Conservation (phyloP, 2,888 invertebrate species). For the Unio pictorum region DNA sequence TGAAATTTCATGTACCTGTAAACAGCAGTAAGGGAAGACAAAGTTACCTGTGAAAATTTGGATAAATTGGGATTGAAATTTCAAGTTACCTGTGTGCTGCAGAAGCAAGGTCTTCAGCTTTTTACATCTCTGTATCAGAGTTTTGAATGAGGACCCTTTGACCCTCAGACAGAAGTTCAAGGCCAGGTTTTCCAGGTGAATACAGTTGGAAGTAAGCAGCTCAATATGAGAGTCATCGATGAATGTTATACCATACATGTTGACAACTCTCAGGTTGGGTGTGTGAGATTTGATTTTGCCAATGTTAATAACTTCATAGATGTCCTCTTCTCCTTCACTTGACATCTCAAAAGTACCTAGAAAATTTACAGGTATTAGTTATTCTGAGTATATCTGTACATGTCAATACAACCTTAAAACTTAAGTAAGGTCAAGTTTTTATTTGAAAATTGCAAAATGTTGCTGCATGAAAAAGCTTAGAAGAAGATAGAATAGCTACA, state of each 20-base stretch:
- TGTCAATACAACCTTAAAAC: no score
- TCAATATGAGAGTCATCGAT: constrained; percentile 99
- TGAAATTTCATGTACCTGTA: neutral
- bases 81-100: constrained; percentile 90
- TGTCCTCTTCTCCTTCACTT: constrained; percentile 98
- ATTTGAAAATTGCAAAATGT: no score
- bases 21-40: neutral
- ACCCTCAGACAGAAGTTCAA: constrained; percentile 98
- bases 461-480: no score
- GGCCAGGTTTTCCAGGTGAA: constrained; percentile 95
- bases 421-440: no score
- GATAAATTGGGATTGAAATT: neutral
- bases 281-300: constrained; percentile 98
- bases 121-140: constrained; percentile 92
- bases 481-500: no score
- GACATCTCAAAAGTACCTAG: constrained; percentile 72
- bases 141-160: constrained; percentile 95
- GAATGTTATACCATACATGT: constrained; percentile 98
- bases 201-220: constrained; percentile 90
- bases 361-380: neutral
- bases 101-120: constrained; percentile 92
- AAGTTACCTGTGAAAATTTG: neutral
- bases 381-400: no score
- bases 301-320: constrained; percentile 87
- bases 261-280: constrained; percentile 96